A percentile compares a stretch with the other conserved stretches of the same genome.
phyloP scores from a whole-genome alignment of 2,113 vertebrate species.

The Cranoglanis bouderius region DNA sequence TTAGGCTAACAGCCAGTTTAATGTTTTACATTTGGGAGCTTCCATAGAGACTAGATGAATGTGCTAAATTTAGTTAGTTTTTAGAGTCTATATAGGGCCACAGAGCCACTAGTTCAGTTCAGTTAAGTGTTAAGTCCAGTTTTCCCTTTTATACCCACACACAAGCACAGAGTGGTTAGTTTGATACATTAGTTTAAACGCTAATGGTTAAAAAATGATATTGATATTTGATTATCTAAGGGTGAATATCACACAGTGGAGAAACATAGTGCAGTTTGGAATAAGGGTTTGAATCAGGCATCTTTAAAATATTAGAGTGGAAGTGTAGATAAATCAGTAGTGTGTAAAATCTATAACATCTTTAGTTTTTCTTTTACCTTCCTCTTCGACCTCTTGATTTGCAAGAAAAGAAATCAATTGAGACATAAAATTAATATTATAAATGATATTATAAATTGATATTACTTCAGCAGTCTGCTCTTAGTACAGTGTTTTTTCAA shows the following conservation, averaged over 20 bases:
- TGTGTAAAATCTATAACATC: constrained; percentile 54
- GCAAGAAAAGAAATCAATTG: constrained; percentile 54
- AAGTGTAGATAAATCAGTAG: constrained; percentile 63
- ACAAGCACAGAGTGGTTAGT: background rate
- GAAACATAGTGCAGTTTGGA: background rate
- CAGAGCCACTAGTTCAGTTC: background rate
- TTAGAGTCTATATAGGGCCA: background rate
- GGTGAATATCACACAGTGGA: background rate
- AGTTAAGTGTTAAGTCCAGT: background rate
- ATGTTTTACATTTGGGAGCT: background rate
- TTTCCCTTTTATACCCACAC: background rate
- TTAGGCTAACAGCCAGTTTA: background rate
- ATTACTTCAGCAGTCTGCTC: constrained; percentile 1
- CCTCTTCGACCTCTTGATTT: constrained; percentile 84
- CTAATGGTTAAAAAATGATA: background rate
- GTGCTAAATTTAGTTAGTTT: background rate
- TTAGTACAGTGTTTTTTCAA: constrained; percentile 4
- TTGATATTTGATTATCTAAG: background rate
- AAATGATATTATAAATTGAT: background rate
- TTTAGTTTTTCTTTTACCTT: constrained; percentile 80
- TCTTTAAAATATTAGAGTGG: constrained; percentile 63
- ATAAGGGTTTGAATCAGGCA: constrained; percentile 57
- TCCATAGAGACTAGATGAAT: background rate
- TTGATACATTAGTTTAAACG: background rate
- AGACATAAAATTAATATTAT: constrained; percentile 51